phyloP scores from a whole-genome alignment of 2,797 vertebrate genomes.

The Mus minutoides region DNA sequence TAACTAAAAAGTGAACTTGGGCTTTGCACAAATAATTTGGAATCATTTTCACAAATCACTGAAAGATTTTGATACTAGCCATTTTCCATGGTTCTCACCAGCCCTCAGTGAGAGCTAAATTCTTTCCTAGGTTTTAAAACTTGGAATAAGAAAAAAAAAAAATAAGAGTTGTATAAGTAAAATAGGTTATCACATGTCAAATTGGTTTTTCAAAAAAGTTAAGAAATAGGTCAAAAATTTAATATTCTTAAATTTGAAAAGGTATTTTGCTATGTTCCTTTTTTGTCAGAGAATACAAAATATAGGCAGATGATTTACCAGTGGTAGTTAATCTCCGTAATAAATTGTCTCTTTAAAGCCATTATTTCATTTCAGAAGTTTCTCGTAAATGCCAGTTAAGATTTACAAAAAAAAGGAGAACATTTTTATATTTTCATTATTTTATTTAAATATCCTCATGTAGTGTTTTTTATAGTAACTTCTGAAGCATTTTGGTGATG shows the following conservation, averaged over 20 bases:
- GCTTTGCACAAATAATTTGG: not conserved
- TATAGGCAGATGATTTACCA: not conserved
- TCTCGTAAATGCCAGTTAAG: not conserved
- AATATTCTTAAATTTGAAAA: not conserved
- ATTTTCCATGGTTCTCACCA: slow-evolving; percentile 27
- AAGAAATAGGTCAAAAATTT: not conserved
- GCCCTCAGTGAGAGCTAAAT: not conserved
- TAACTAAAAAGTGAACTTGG: not conserved
- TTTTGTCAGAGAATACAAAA: not conserved
- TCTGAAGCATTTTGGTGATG: slow-evolving; percentile 52
- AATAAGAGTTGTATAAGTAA: not conserved
- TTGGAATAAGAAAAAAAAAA: not conserved
- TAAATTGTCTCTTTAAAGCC: not conserved
- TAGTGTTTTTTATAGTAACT: slow-evolving; percentile 39
- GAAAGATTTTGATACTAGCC: not conserved
- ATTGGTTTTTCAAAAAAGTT: not conserved
- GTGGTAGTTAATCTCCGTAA: not conserved
- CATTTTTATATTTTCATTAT: not conserved
- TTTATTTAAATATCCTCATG: slow-evolving; percentile 22
- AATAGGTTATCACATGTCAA: not conserved
- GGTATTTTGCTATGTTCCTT: not conserved
- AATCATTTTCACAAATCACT: not conserved
- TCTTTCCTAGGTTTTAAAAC: not conserved
- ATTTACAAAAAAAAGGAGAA: not conserved
- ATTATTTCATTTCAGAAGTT: slow-evolving; percentile 15